These are phyloP conservation scores for Naja naja DNA, from an alignment of 2,113 vertebrate species.

Conservation along the genomic window DNA sequence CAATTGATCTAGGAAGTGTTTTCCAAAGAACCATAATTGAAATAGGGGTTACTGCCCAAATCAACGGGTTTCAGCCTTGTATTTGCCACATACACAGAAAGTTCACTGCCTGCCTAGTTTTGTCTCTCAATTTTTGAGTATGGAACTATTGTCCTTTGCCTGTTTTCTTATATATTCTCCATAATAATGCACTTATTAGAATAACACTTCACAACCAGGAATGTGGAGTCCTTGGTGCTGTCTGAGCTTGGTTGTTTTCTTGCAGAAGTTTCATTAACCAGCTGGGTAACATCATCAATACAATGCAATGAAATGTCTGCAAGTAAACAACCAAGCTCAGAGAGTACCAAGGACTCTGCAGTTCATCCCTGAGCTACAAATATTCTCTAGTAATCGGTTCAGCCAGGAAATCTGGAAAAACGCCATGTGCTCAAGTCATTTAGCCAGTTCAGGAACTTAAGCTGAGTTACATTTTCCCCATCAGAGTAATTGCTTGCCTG, in stretches of 20 bases:
- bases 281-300: not conserved
- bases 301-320: not conserved
- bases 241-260: not conserved
- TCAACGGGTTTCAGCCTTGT: not conserved
- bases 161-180: not conserved
- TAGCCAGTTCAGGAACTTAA: not conserved
- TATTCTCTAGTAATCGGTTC: not conserved
- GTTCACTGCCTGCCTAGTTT: rapidly evolving
- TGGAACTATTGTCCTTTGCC: not conserved
- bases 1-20: not conserved
- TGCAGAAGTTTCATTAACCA: not conserved
- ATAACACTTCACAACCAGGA: not conserved
- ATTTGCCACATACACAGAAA: rapidly evolving
- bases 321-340: not conserved
- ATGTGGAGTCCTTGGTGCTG: not conserved
- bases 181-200: not conserved
- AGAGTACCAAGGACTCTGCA: not conserved
- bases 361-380: not conserved
- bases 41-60: slow-evolving; percentile 2
- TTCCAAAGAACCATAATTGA: slow-evolving; percentile 16
- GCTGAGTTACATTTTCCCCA: not conserved
- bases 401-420: not conserved
- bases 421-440: not conserved
- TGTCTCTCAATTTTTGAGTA: not conserved
- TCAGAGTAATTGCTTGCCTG: not conserved